Conservation (phyloP, 2,888 invertebrate species). For the Caenorhabditis sp. region DNA sequence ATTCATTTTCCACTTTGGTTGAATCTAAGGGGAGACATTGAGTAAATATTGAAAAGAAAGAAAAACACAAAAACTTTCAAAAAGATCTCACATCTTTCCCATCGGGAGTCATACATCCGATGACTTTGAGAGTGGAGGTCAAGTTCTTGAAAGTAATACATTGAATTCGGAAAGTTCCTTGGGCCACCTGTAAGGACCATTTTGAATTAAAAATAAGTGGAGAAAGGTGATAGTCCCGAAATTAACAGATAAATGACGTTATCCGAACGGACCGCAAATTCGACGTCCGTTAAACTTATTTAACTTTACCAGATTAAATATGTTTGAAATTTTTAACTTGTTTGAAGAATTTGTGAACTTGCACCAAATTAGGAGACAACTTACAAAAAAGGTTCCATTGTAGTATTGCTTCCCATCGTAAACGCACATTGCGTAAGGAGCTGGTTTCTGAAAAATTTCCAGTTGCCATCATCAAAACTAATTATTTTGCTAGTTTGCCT, state of each 20-base stretch:
- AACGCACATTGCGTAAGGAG: constrained; percentile 29
- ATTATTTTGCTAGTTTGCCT: constrained; percentile 16
- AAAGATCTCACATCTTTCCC: constrained; percentile 21
- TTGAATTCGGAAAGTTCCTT: constrained; percentile 64
- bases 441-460: constrained; percentile 19
- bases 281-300: too few relatives aligned
- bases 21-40: constrained; percentile 13
- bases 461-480: constrained; percentile 31
- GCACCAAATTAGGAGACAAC: constrained; percentile 4
- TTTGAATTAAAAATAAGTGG: too few relatives aligned
- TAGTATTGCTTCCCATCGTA: constrained; percentile 42
- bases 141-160: constrained; percentile 63
- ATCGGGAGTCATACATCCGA: constrained; percentile 63
- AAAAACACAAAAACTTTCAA: too few relatives aligned
- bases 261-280: too few relatives aligned
- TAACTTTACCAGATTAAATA: too few relatives aligned
- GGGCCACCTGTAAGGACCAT: constrained; percentile 56
- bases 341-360: background rate
- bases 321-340: too few relatives aligned
- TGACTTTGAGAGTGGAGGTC: constrained; percentile 62
- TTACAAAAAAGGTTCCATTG: constrained; percentile 40
- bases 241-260: too few relatives aligned
- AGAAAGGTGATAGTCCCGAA: too few relatives aligned
- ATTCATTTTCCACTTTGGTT: constrained; percentile 31
- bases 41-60: background rate